A percentile compares a stretch with the other conserved stretches of the same genome.
phyloP scores from a whole-genome alignment of 2,113 vertebrate genomes.

The Pelvicachromis taeniatus region DNA sequence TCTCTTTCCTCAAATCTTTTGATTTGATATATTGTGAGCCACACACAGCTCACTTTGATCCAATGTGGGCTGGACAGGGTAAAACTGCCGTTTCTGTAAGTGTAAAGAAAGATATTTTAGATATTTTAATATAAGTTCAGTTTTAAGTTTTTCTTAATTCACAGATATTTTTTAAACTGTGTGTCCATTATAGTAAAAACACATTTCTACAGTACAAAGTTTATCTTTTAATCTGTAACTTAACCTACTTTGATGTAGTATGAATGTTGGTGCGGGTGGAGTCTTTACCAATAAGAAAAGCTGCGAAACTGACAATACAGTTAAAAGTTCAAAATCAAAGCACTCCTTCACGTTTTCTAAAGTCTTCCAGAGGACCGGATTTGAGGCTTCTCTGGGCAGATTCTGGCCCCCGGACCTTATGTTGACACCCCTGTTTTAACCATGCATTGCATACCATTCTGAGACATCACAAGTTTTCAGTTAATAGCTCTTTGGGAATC shows the following conservation, averaged over 20 bases:
- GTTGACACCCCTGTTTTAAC: background rate
- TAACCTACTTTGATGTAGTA: background rate
- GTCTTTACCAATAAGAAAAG: no score
- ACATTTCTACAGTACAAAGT: no score
- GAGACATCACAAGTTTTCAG: background rate
- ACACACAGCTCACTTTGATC: background rate
- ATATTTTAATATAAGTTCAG: no score
- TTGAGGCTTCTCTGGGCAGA: background rate
- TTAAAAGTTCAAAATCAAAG: no score
- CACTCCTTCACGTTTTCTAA: background rate
- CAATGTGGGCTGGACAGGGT: background rate
- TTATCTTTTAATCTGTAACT: background rate
- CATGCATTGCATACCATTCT: background rate
- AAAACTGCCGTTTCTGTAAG: background rate
- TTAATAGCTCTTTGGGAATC: background rate
- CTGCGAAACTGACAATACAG: no score
- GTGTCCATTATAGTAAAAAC: no score
- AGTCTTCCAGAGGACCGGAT: background rate
- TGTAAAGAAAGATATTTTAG: background rate
- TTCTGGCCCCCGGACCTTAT: background rate
- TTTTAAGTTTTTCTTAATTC: no score
- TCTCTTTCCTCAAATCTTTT: background rate
- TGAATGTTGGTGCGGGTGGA: no score
- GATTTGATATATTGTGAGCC: no score
- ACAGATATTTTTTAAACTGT: no score